phyloP scores from a whole-genome alignment of 2,113 vertebrate genomes.

The Ameiurus melas region DNA sequence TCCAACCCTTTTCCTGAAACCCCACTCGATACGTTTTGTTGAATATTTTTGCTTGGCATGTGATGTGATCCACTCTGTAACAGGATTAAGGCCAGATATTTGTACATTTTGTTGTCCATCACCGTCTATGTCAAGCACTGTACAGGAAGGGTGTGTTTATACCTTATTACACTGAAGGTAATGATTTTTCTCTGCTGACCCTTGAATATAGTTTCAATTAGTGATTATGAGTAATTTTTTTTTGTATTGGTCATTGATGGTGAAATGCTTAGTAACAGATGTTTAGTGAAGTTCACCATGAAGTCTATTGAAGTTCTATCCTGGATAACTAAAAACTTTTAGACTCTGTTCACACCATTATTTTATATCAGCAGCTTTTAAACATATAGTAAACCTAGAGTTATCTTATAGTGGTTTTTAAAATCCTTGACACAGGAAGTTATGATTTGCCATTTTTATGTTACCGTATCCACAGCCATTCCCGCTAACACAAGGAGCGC shows the following conservation, averaged over 20 bases:
- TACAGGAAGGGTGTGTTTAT: background rate
- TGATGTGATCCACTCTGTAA: slow-evolving; percentile 18
- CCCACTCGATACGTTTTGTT: background rate
- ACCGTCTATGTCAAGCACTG: slow-evolving; percentile 24
- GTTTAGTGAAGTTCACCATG: background rate
- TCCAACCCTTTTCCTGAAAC: slow-evolving; percentile 40
- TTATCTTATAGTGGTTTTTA: background rate
- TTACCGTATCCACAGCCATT: background rate
- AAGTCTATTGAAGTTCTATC: background rate
- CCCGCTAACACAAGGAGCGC: background rate
- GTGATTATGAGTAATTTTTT: background rate
- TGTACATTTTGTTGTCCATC: slow-evolving; percentile 13
- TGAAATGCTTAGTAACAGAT: background rate
- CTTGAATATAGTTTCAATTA: background rate
- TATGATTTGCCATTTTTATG: too few species aligned
- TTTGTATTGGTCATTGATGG: background rate
- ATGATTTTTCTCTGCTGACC: background rate
- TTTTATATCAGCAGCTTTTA: background rate
- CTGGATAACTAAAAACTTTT: background rate
- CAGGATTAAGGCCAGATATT: slow-evolving; percentile 40
- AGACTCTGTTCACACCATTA: background rate
- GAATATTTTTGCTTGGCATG: background rate
- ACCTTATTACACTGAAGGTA: slow-evolving; percentile 3
- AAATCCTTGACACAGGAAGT: background rate
- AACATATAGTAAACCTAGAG: too few species aligned